These are phyloP conservation scores for Oreonectes daqikongensis DNA, from an alignment of 2,797 vertebrate genomes.

Conservation along the genomic window DNA sequence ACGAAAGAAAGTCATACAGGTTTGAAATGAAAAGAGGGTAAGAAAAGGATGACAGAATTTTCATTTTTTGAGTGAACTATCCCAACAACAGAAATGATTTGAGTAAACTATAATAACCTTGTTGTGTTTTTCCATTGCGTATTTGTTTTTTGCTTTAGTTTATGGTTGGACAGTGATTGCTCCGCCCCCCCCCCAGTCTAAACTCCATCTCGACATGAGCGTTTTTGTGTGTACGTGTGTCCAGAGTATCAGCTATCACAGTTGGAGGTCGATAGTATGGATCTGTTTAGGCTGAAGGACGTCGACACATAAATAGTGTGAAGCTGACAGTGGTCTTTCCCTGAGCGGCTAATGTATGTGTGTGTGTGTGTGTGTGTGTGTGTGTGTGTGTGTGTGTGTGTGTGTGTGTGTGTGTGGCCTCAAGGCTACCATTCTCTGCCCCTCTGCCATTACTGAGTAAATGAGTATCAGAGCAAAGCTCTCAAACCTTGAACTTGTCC, in stretches of 20 bases:
- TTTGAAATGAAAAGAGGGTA: too few relatives aligned
- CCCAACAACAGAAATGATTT: too few relatives aligned
- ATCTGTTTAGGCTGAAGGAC: constrained; percentile 43
- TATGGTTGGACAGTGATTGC: neutral
- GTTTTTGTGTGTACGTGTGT: constrained; percentile 3
- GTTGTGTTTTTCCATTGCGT: neutral
- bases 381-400: too few relatives aligned
- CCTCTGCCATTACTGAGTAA: constrained; percentile 17
- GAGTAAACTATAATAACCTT: too few relatives aligned
- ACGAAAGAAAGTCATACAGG: too few relatives aligned
- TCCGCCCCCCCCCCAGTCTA: neutral
- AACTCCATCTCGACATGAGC: neutral
- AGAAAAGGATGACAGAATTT: too few relatives aligned
- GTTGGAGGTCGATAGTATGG: constrained; percentile 38
- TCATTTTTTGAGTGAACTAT: too few relatives aligned
- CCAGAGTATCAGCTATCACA: constrained; percentile 23
- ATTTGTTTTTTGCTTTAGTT: neutral
- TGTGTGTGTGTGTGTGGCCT: constrained; percentile 3
- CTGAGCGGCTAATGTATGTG: constrained; percentile 16
- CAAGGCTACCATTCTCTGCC: constrained; percentile 6
- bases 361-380: too few relatives aligned
- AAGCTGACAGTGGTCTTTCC: constrained; percentile 24
- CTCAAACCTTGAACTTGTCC: constrained; percentile 22
- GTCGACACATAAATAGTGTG: constrained; percentile 41
- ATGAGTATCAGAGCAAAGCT: constrained; percentile 24